Conservation (phyloP, 2,888 invertebrate species). For the Ptychoptera albimana region DNA sequence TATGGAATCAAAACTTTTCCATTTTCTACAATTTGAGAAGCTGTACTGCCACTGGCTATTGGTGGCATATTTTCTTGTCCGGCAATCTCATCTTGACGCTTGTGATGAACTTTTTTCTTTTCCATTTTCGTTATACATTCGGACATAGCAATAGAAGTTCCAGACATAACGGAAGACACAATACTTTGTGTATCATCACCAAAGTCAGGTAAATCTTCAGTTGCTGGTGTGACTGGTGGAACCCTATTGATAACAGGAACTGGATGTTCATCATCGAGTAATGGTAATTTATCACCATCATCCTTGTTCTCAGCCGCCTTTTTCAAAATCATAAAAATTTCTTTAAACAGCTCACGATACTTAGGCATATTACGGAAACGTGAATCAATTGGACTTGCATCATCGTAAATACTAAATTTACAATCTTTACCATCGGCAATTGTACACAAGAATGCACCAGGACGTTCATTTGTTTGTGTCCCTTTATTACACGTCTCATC, state of each 20-base stretch:
- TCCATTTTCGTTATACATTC: slow-evolving; percentile 45
- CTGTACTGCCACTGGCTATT: slow-evolving; percentile 11
- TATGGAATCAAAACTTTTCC: slow-evolving; percentile 42
- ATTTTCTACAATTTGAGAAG: slow-evolving; percentile 21
- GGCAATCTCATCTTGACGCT: slow-evolving; percentile 23
- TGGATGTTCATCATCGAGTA: slow-evolving; percentile 42
- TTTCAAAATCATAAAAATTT: slow-evolving; percentile 69
- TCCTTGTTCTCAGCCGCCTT: slow-evolving; percentile 72
- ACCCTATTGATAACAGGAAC: slow-evolving; percentile 34
- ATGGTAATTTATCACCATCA: slow-evolving; percentile 57
- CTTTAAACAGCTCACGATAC: slow-evolving; percentile 63
- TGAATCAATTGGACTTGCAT: slow-evolving; percentile 62
- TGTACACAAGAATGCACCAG: slow-evolving; percentile 69
- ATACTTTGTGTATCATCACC: slow-evolving; percentile 52
- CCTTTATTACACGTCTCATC: slow-evolving; percentile 72
- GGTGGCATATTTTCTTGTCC: slow-evolving; percentile 28
- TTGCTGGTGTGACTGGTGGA: slow-evolving; percentile 51
- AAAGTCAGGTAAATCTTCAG: slow-evolving; percentile 44
- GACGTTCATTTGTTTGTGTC: slow-evolving; percentile 65
- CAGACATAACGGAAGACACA: slow-evolving; percentile 58
- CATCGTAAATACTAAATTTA: slow-evolving; percentile 71
- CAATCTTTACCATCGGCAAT: slow-evolving; percentile 76
- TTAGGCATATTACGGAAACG: slow-evolving; percentile 70
- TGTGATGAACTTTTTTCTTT: slow-evolving; percentile 31
- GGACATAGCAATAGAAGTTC: slow-evolving; percentile 50